These are phyloP conservation scores for Typhlomys cinereus DNA, from an alignment of 2,113 vertebrate genomes.

Conservation along the genomic window DNA sequence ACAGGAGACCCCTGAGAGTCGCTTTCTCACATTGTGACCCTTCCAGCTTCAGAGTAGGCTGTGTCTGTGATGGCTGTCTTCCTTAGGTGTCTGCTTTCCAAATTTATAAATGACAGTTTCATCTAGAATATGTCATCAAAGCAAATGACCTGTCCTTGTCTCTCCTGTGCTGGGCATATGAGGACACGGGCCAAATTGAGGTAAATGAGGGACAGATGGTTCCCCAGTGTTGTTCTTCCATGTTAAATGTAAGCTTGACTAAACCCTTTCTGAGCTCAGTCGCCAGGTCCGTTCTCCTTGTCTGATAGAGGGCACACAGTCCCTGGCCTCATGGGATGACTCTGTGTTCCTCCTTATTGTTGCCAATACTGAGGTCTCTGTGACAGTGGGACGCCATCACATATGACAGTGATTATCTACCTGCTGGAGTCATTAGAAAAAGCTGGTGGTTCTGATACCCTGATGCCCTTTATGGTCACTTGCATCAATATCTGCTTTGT, in stretches of 20 bases:
- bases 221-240: background rate
- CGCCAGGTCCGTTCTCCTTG: background rate
- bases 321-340: background rate
- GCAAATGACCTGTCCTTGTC: conserved; percentile 14
- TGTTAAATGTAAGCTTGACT: conserved; percentile 52
- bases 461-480: conserved; percentile 12
- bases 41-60: background rate
- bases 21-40: background rate
- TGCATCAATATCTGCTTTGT: background rate
- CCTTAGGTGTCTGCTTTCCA: background rate
- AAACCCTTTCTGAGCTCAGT: conserved; percentile 50
- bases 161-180: conserved; percentile 5
- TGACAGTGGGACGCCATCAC: conserved; percentile 38
- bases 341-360: background rate
- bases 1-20: background rate
- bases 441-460: background rate
- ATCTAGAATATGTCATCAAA: background rate
- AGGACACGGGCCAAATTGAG: background rate
- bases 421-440: conserved; percentile 43
- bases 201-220: conserved; percentile 33
- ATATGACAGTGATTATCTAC: conserved; percentile 40
- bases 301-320: conserved; percentile 1
- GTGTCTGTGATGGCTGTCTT: background rate
- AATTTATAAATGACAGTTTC: conserved; percentile 29
- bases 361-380: background rate